phyloP scores from a whole-genome alignment of 2,888 invertebrate species.

The Calephelis perditalis region DNA sequence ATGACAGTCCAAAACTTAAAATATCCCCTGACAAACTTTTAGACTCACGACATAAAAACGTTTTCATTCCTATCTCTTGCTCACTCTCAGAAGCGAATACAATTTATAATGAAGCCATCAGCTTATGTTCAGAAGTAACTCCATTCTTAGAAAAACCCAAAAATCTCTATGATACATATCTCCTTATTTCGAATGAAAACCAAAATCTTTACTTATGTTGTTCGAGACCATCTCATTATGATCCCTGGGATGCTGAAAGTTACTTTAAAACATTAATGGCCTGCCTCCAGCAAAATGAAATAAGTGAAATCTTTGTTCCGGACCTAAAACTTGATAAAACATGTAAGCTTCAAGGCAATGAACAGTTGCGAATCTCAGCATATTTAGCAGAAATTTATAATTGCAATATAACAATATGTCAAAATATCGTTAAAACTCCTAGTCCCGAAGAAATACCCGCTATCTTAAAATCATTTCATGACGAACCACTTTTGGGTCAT shows the following conservation, averaged over 20 bases:
- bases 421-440: conserved; percentile 32
- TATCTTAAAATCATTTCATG: conserved; percentile 37
- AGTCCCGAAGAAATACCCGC: conserved; percentile 32
- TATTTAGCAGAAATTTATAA: conserved; percentile 35
- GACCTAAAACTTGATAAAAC: conserved; percentile 31
- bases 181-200: conserved; percentile 31
- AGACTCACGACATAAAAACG: conserved; percentile 34
- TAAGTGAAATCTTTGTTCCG: conserved; percentile 30
- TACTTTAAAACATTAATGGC: conserved; percentile 36
- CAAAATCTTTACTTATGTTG: conserved; percentile 30
- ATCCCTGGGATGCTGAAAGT: conserved; percentile 36
- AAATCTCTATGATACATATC: conserved; percentile 32
- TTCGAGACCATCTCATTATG: conserved; percentile 31
- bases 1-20: conserved; percentile 28
- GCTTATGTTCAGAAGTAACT: conserved; percentile 30
- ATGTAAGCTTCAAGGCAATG: conserved; percentile 29
- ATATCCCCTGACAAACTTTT: conserved; percentile 31
- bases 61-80: conserved; percentile 34
- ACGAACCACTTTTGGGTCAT: conserved; percentile 38
- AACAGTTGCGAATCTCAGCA: conserved; percentile 34
- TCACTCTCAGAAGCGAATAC: conserved; percentile 29
- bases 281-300: conserved; percentile 32
- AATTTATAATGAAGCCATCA: conserved; percentile 33
- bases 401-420: conserved; percentile 34
- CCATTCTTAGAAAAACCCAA: conserved; percentile 31